These are phyloP conservation scores for Cosmopolites sordidus DNA, from an alignment of 2,888 invertebrate species.

Conservation along the genomic window DNA sequence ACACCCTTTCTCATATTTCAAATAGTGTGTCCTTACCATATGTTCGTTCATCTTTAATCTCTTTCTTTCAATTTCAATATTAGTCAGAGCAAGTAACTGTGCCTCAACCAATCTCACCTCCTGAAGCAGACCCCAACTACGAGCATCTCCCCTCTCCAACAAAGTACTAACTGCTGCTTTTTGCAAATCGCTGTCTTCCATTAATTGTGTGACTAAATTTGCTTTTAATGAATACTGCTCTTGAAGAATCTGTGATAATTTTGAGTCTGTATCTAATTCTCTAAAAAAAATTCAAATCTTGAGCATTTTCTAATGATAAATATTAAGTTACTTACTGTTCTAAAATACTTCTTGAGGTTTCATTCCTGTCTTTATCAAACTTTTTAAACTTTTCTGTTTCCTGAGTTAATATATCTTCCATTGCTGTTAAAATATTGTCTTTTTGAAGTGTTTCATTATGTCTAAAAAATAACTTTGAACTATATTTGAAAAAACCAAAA, in stretches of 20 bases:
- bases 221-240: conserved; percentile 60
- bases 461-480: conserved; percentile 30
- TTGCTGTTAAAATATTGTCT: conserved; percentile 65
- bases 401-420: conserved; percentile 65
- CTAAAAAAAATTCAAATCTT: conserved; percentile 35
- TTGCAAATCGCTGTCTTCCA: conserved; percentile 67
- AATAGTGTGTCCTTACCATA: conserved; percentile 52
- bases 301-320: too few species aligned
- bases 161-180: conserved; percentile 68
- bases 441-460: conserved; percentile 59
- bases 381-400: conserved; percentile 61
- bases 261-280: conserved; percentile 59
- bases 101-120: conserved; percentile 69
- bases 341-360: conserved; percentile 58
- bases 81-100: conserved; percentile 67
- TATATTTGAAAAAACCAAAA: background rate
- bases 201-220: conserved; percentile 57
- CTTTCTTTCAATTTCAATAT: conserved; percentile 67
- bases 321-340: conserved; percentile 59
- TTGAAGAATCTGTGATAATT: conserved; percentile 57
- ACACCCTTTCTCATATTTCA: background rate
- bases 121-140: conserved; percentile 71
- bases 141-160: conserved; percentile 68
- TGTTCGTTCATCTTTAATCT: conserved; percentile 64
- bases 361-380: conserved; percentile 57